Conservation (phyloP, 2,888 invertebrate genomes). For the Hydropsyche betteni region DNA sequence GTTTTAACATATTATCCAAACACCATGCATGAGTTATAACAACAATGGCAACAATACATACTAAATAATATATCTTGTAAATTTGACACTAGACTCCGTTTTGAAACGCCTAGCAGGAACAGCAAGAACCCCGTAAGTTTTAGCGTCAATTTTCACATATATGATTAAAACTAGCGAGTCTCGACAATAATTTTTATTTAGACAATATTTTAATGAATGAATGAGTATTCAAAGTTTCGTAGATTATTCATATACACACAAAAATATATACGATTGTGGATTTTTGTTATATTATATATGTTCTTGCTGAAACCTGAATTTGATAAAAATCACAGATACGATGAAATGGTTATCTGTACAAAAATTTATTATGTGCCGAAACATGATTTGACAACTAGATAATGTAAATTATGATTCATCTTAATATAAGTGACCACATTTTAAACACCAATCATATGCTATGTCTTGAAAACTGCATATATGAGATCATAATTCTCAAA, state of each 20-base stretch:
- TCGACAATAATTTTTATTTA: background rate
- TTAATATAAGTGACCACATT: constrained; percentile 28
- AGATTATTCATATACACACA: background rate
- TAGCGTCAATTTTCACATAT: background rate
- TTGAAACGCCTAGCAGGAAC: constrained; percentile 33
- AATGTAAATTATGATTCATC: constrained; percentile 6
- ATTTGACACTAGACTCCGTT: constrained; percentile 30
- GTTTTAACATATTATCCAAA: constrained; percentile 38
- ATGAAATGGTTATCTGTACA: constrained; percentile 17
- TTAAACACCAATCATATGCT: constrained; percentile 21
- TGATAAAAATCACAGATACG: constrained; percentile 38
- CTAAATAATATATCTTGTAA: constrained; percentile 40
- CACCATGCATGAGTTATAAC: constrained; percentile 44
- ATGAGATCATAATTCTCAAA: constrained; percentile 7
- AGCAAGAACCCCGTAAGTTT: constrained; percentile 40
- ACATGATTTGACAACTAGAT: constrained; percentile 30
- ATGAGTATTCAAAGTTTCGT: too few relatives aligned
- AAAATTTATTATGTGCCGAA: background rate
- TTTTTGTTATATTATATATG: constrained; percentile 15
- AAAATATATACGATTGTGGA: background rate
- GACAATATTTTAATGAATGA: background rate
- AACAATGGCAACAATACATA: constrained; percentile 47
- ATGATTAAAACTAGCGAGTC: background rate
- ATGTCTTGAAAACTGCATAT: too few relatives aligned
- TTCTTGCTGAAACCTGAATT: constrained; percentile 41